Evolutionary conservation across 2,888 invertebrate species (phyloP), one percentile per base, ranked within the genome.

Genomic region (Spodoptera littoralis): DNA sequence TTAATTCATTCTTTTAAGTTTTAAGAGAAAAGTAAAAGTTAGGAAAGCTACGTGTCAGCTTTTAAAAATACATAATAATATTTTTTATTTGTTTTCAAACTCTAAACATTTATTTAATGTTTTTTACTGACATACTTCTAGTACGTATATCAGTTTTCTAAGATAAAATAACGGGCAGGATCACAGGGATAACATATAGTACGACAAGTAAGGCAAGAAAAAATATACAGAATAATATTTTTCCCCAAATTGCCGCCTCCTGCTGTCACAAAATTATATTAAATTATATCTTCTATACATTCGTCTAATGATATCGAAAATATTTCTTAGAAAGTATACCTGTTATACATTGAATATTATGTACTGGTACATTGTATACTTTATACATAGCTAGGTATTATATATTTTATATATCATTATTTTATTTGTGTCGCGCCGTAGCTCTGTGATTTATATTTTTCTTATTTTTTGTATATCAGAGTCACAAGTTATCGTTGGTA

Each of bases 241-340:
- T 64, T 54, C 48, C 11, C 41, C 55, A 60, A 69, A 64, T 69
- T 65, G 47, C 52, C 43, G 71, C 61, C 63, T 63, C 80, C 67
- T 55, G 63, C 68, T 30, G 74, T 43, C 11, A 46, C 18, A 13
- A 54, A 55, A 79, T 77, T 65, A 70, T 60, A 65, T 65, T 63
- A 53, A 72, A 68, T 74, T 73, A 74, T 62, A 48, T 64, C 43
- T 73, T 58, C 24, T 68, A 41, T 49, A 11, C 41, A 41, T 44
- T 54, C 42, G 12, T 63, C 65, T 78, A 74, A 77, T 77, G 77
- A 77, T 74, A 58, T 56, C 65, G 22, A 61, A 59, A 59, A 79
- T 8, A 63, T 68, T 71, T 68, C 65, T 55, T 1, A 48, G 63
- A 72, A 69, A 66, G 58, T 18, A 41, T 60, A 45, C 36, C 9